These are phyloP conservation scores for Porites lutea DNA, from an alignment of 64 coral and sea anemone species.

Conservation along the genomic window DNA sequence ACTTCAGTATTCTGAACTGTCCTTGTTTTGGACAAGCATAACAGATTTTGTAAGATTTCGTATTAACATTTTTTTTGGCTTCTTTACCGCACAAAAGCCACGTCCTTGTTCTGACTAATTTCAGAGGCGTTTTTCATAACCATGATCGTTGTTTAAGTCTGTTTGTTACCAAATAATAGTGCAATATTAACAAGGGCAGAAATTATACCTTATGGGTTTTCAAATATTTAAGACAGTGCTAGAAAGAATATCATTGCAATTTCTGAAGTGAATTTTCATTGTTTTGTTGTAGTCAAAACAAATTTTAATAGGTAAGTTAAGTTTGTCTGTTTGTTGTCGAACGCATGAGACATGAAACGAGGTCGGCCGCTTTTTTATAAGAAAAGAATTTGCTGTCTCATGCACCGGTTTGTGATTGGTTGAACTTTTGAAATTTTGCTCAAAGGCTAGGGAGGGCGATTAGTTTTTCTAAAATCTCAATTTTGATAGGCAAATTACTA, in stretches of 20 bases:
- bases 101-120: too few relatives aligned
- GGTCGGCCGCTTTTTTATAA: too few relatives aligned
- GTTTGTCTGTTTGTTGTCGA: neutral
- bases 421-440: too few relatives aligned
- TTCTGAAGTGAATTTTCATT: too few relatives aligned
- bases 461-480: too few relatives aligned
- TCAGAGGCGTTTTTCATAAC: neutral
- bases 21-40: slow-evolving; percentile 73
- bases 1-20: slow-evolving; percentile 61
- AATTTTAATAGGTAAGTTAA: neutral
- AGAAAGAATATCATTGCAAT: neutral
- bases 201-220: neutral
- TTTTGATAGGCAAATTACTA: too few relatives aligned
- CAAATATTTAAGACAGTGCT: slow-evolving; percentile 1
- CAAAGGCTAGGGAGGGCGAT: too few relatives aligned
- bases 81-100: too few relatives aligned
- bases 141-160: neutral
- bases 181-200: slow-evolving; percentile 8
- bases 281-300: neutral
- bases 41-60: too few relatives aligned
- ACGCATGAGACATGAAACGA: neutral
- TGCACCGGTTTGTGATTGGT: too few relatives aligned
- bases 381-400: too few relatives aligned
- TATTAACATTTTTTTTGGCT: too few relatives aligned
- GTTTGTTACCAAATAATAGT: neutral